A percentile compares a stretch with the other conserved stretches of the same genome.
Evolutionary conservation across 2,888 invertebrate species (phyloP).

Genomic region (Megaustenia siamemsis): DNA sequence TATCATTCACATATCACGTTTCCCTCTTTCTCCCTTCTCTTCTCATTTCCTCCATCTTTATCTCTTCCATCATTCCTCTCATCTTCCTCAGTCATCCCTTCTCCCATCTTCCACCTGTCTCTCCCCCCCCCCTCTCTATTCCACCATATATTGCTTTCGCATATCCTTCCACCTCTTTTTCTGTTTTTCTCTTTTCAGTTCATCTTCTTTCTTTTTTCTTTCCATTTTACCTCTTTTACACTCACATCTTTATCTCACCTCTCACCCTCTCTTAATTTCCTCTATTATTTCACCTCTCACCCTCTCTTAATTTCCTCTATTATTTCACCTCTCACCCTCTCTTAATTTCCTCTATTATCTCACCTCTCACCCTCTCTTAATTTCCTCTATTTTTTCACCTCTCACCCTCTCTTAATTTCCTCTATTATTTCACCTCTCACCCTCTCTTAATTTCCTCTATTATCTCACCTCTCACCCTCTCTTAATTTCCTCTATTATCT

Average conservation of each 20-base stretch:
- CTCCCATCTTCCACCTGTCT: background rate
- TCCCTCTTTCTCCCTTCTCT: too few relatives aligned
- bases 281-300: background rate
- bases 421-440: background rate
- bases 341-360: background rate
- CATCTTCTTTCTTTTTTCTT: too few relatives aligned
- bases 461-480: background rate
- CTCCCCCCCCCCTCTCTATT: background rate
- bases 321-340: background rate
- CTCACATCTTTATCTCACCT: too few relatives aligned
- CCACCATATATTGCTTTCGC: background rate
- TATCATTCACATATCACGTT: background rate
- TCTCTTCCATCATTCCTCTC: background rate
- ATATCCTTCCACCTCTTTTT: constrained; percentile 4
- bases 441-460: background rate
- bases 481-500: background rate
- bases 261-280: background rate
- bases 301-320: background rate
- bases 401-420: background rate
- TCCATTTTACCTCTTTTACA: background rate
- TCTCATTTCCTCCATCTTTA: background rate
- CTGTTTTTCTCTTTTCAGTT: background rate
- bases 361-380: background rate
- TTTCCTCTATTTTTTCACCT: background rate
- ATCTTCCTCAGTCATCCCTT: background rate